Base-by-base conservation (phyloP, 2,113 vertebrate genomes). In the Mustela nigripes region DNA sequence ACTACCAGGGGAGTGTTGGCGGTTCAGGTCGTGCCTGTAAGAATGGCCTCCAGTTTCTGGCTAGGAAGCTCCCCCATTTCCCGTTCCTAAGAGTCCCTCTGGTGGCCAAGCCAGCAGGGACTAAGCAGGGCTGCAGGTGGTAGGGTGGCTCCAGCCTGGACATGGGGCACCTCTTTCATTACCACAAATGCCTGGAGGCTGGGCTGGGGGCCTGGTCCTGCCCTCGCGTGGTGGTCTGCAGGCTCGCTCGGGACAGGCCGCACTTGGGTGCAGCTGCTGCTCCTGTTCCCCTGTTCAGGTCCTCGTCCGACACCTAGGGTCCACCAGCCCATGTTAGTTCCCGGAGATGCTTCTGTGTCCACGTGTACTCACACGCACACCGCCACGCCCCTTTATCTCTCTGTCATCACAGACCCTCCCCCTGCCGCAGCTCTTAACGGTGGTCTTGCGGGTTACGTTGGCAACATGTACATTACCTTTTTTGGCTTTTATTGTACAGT, bases 401-500 rank as follows among this genome's bases (percentile, higher is more conserved):
- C 58, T 86, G 58, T 82, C 62, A 50, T 73, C 39, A 14, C 1
- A 1, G 74, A 83, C n/a, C 60, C 11, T 1, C 50, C 48, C 42
- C 67, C 7, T 1, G 7, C 18, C 67, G 69, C n/a, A 45, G 2
- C 89, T 56, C 87, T 36, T 1, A 7, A 2, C 11, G 81, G 28
- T 58, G 62, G 89, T 76, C 67, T 63, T 85, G 60, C 86, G 56
- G 5, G 45, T 53, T 96, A 74, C 39, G 2, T 11, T 0, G 0
- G 28, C 42, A 94, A 84, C 58, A 1, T 85, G 95, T 94, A 97
- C 71, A 63, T 97, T 97, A 74, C 91, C 53, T 56, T 76, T 60
- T 79, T 8, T 96, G 89, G 67, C 63, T 89, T 97, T 88, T 62
- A 45, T 98, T 99, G 99, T 99, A 99, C 99, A 99, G 98, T 98